Evolutionary conservation across 2,113 vertebrate genomes (phyloP).

Genomic region (Catharus fuscescens): DNA sequence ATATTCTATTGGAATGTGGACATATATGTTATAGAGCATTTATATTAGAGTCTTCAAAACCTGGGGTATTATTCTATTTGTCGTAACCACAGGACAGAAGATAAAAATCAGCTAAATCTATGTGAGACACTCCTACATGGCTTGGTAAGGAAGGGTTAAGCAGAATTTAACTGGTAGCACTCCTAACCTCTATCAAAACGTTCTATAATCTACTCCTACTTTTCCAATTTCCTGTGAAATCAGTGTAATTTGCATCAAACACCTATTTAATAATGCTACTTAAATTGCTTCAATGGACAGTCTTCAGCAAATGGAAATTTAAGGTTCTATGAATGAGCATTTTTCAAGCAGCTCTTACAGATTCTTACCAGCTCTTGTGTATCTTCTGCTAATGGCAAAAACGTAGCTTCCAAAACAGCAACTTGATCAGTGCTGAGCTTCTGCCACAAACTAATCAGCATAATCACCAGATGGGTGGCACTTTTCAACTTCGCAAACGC

Average conservation of each 20-base stretch:
- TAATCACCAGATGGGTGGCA: constrained; percentile 87
- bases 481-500: constrained; percentile 85
- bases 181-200: not conserved
- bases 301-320: not conserved
- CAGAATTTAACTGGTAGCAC: not conserved
- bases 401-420: constrained; percentile 86
- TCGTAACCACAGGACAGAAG: not conserved
- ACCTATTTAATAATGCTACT: not conserved
- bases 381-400: constrained; percentile 88
- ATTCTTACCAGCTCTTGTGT: constrained; percentile 87
- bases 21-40: not conserved
- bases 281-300: not conserved
- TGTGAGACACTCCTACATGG: not conserved
- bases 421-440: constrained; percentile 85
- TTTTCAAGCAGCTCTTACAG: not conserved
- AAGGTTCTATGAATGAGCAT: not conserved
- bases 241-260: not conserved
- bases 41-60: not conserved
- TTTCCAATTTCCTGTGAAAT: not conserved
- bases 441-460: constrained; percentile 90
- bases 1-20: not conserved
- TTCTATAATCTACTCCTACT: not conserved
- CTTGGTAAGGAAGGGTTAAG: not conserved
- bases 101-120: not conserved
- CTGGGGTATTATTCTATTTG: not conserved